These are phyloP conservation scores for Rhizoglyphus robini DNA, from an alignment of 1,140 invertebrate species.

Conservation along the genomic window DNA sequence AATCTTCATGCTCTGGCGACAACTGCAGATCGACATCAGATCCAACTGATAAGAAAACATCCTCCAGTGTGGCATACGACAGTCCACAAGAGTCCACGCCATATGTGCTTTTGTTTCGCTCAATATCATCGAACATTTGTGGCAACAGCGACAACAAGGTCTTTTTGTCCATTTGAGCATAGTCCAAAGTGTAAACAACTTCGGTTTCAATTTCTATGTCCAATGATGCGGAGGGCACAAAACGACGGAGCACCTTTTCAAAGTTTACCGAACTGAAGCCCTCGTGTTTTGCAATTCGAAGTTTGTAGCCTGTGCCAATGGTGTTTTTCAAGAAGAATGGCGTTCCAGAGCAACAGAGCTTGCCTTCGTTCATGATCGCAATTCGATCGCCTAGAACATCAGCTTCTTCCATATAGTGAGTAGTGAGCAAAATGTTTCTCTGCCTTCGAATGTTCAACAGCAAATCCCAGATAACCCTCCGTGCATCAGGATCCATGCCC, in stretches of 20 bases:
- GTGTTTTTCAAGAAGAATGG: constrained; percentile 71
- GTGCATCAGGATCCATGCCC: constrained; percentile 80
- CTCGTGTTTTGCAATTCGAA: constrained; percentile 26
- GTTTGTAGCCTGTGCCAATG: constrained; percentile 43
- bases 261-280: not conserved
- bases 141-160: constrained; percentile 35
- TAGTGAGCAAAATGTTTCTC: constrained; percentile 77
- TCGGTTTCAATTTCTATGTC: constrained; percentile 32
- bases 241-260: constrained; percentile 3
- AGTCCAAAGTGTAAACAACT: constrained; percentile 39
- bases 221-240: constrained; percentile 18
- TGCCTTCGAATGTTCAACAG: constrained; percentile 36
- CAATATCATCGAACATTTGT: constrained; percentile 46
- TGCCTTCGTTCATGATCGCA: constrained; percentile 70
- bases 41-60: constrained; percentile 56
- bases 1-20: not conserved
- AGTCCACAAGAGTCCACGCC: constrained; percentile 60
- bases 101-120: constrained; percentile 44
- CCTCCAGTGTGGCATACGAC: constrained; percentile 65
- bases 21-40: no score
- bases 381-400: constrained; percentile 65
- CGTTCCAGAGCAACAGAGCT: constrained; percentile 62
- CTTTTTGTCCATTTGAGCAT: constrained; percentile 26
- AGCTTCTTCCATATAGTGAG: constrained; percentile 91
- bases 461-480: constrained; percentile 73